phyloP scores from a whole-genome alignment of 2,113 vertebrate species.

The Ceyx cyanopectus region DNA sequence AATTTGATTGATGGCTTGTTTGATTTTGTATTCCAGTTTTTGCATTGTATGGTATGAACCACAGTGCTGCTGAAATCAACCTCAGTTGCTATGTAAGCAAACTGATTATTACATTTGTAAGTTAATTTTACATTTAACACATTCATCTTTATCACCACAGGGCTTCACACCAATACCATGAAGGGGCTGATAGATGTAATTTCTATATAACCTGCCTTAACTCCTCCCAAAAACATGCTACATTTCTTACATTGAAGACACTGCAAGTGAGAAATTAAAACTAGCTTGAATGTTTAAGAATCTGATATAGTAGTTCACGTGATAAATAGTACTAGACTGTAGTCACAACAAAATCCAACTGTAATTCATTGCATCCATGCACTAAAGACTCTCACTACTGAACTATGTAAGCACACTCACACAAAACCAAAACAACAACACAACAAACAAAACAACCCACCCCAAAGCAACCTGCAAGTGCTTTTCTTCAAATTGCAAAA shows the following conservation, averaged over 20 bases:
- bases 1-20: neutral
- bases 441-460: neutral
- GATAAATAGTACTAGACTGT: neutral
- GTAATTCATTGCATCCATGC: neutral
- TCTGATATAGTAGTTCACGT: neutral
- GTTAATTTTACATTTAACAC: neutral
- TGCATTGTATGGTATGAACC: neutral
- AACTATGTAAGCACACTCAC: neutral
- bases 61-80: neutral
- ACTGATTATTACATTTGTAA: neutral
- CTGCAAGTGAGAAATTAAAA: neutral
- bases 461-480: neutral
- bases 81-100: neutral
- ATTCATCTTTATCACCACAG: neutral
- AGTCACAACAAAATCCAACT: neutral
- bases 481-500: neutral
- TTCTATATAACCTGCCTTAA: neutral
- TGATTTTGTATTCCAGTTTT: neutral
- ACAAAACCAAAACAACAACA: neutral
- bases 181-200: neutral
- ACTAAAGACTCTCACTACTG: neutral
- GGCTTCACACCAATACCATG: neutral
- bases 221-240: neutral
- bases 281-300: neutral
- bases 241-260: neutral